Conservation (phyloP, 2,113 vertebrate species). For the Leucopternis melanops region DNA sequence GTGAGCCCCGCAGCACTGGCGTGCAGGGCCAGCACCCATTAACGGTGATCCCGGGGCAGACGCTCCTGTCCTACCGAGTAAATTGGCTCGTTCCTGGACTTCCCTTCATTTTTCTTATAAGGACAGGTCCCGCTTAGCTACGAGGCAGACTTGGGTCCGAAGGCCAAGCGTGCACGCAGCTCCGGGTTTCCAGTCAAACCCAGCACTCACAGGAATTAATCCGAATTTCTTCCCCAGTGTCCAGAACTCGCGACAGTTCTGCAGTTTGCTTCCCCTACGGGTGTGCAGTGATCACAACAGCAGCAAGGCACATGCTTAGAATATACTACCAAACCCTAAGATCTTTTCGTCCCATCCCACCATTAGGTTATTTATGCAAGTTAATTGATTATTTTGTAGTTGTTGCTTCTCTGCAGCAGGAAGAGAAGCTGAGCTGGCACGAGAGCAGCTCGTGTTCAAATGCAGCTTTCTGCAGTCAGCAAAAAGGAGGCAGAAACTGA, state of each 20-base stretch:
- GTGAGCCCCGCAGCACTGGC: not conserved
- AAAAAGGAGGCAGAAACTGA: slow-evolving; percentile 17
- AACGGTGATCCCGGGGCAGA: fast-evolving
- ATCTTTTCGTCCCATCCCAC: not conserved
- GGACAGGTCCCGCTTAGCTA: not conserved
- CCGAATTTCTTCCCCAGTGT: fast-evolving
- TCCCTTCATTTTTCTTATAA: not conserved
- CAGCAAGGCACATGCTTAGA: not conserved
- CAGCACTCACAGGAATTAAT: not conserved
- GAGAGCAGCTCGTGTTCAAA: not conserved
- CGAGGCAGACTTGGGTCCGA: fast-evolving
- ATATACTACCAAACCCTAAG: fast-evolving
- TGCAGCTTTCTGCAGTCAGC: not conserved
- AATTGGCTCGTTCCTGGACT: not conserved
- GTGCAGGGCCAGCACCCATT: not conserved
- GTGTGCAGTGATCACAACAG: fast-evolving
- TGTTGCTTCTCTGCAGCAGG: not conserved
- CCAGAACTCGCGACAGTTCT: not conserved
- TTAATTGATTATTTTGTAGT: not conserved
- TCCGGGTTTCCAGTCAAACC: not conserved
- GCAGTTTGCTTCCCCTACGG: fast-evolving
- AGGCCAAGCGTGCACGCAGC: not conserved
- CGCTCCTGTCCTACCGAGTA: fast-evolving
- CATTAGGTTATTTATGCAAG: not conserved
- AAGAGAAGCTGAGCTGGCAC: not conserved